Base-by-base conservation (phyloP, 2,888 invertebrate genomes). In the Orgyia antiqua region DNA sequence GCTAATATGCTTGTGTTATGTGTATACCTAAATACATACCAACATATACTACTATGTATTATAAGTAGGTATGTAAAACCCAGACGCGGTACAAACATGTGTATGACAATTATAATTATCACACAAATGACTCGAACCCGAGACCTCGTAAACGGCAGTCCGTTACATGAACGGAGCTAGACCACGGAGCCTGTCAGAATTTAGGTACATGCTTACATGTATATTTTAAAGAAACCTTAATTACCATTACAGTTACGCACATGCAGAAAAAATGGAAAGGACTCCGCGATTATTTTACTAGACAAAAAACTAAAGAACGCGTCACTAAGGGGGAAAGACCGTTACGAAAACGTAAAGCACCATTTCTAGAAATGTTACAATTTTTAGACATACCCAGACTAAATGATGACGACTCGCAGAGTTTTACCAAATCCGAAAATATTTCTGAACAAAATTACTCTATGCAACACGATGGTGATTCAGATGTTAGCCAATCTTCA, bases 181-280 rank as follows among this genome's bases (percentile, higher is more conserved):
- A n/a, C n/a, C n/a, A n/a, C n/a, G n/a, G n/a, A n/a, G n/a, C n/a
- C n/a, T n/a, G n/a, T n/a, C n/a, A n/a, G n/a, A n/a, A n/a, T n/a
- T n/a, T n/a, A n/a, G n/a, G n/a, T n/a, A n/a, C n/a, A n/a, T n/a
- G n/a, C n/a, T n/a, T n/a, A n/a, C n/a, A n/a, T n/a, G n/a, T n/a
- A n/a, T n/a, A n/a, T n/a, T n/a, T n/a, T n/a, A n/a, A n/a, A n/a
- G n/a, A n/a, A n/a, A n/a, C n/a, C n/a, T 18, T 3, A n/a, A 2
- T 49, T 42, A 39, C 19, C 34, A 24, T 57, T 58, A 38, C 59
- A 59, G 59, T 56, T 31, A 34, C 44, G 45, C 48, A 56, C 23
- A 33, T 60, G 35, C 51, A 58, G 43, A 58, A 53, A 35, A 60
- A 58, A 50, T 58, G 55, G 57, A 59, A 59, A 29, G 50, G 53